Evolutionary conservation across 2,888 invertebrate species (phyloP), one percentile per base, ranked within the genome.

Genomic region (Phengaris arion): DNA sequence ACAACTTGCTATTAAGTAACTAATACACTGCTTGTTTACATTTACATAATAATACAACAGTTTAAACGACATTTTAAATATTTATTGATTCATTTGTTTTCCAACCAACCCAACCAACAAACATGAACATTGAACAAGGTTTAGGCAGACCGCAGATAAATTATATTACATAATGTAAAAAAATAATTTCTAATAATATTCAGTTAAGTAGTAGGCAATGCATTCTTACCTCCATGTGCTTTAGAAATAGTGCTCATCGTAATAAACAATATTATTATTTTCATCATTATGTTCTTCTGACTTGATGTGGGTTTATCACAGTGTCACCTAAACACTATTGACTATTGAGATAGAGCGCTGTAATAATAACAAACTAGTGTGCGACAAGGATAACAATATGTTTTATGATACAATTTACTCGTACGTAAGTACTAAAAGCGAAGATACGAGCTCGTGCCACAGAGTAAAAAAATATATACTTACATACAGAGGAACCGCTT

Each of bases 141-240:
- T 6, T 6, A 1, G 8, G 48, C 6, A 48, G 46, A 46, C 4
- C 46, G 46, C 46, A 46, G 6, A 48, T 48, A 48, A 48, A 48
- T 48, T 7, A 48, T 48, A 48, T 1, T 48, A 48, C 35, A 0
- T 48, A 48, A 48, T 46, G 6, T 6, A 6, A 46, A 46, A 6
- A 46, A 4, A 1, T 46, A 46, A 4, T 6, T 48, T 7, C 48
- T 48, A 48, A 48, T 48, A 48, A 48, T 48, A 48, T 22, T 22
- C 22, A 22, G 22, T n/a, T n/a, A n/a, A n/a, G 6, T 15, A 3
- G 1, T 8, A 59, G 22, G 15, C 2, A 15, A 59, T 8, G n/a
- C n/a, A 15, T 12, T 7, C 72, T 72, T 52, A 72, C 72, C 72
- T 52, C 54, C 35, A 22, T 72, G 22, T 13, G 35, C 72, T 52